These are phyloP conservation scores for Gymnogyps californianus DNA, from an alignment of 2,113 vertebrate genomes.

Conservation along the genomic window DNA sequence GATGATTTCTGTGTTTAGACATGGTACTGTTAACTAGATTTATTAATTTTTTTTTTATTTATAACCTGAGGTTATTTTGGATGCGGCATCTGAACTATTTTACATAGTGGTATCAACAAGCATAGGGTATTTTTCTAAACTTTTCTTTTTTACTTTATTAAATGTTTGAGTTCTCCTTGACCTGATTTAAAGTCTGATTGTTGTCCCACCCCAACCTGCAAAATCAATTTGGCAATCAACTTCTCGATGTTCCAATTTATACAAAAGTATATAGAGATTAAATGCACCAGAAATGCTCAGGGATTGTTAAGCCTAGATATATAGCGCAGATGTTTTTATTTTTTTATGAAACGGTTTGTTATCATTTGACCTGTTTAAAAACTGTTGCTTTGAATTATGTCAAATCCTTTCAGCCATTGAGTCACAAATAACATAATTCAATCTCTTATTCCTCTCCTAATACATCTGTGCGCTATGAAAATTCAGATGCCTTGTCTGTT, in stretches of 20 bases:
- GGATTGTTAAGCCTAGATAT: neutral
- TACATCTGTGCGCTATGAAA: neutral
- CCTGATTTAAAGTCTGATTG: neutral
- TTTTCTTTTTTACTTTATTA: neutral
- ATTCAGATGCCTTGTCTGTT: neutral
- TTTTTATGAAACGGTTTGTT: neutral
- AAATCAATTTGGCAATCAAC: neutral
- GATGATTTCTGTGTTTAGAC: neutral
- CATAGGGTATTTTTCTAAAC: neutral
- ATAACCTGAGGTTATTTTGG: neutral
- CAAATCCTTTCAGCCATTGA: neutral
- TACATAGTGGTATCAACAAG: neutral
- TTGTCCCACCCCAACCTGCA: neutral
- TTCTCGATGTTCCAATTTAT: neutral
- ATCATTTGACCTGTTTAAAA: neutral
- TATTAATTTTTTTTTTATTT: neutral
- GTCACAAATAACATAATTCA: neutral
- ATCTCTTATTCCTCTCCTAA: neutral
- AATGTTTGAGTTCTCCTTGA: neutral
- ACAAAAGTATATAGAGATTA: neutral
- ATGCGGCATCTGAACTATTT: neutral
- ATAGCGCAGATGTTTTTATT: neutral
- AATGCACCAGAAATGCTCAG: neutral
- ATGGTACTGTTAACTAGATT: neutral
- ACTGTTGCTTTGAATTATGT: neutral